Base-by-base conservation (phyloP, 2,888 invertebrate species). In the Caenorhabditis afra region DNA sequence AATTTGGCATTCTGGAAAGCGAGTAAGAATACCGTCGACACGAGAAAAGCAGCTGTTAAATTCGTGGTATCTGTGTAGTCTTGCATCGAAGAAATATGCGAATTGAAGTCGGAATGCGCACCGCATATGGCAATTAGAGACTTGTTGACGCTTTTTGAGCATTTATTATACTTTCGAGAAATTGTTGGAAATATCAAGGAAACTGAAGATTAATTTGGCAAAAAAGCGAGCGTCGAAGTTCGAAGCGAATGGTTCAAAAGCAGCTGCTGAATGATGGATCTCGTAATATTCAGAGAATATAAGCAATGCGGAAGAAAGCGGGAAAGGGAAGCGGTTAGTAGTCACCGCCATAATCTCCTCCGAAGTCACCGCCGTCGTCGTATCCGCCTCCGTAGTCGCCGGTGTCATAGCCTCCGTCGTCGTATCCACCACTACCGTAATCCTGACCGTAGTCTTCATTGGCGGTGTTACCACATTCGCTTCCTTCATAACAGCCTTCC, bases 351-450 rank as follows among this genome's bases (percentile, higher is more conserved):
- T 37, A 57, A 16, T 57, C 55, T 8, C 78, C 70, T 8, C 73
- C 79, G 45, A 57, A 73, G 20, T 74, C 79, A 11, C 64, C 74
- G 16, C 68, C 62, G 22, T 57, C 67, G 29, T 49, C 68, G 45
- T 79, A 83, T 23, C 81, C 83, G 35, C 75, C 84, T 20, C 83
- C 85, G 52, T 58, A 71, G 35, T 77, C 79, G 11, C 70, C 82
- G 0, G 67, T 74, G 8, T 81, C 83, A 50, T 59, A 73, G 39
- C 81, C 76, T 29, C 79, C 81, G 11, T 77, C 74, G 53, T 66
- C 81, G 44, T 80, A 79, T 10, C 78, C 79, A 35, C 68, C 75
- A 49, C 70, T 80, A 37, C 65, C 81, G 58, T 58, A 81, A 23
- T 77, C 75, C 29, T 53, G 61, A 14, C 66, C 81, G 58, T 58